Percentiles rank a stretch among this genome's conserved stretches.
Conservation (phyloP, 2,113 vertebrate genomes). For the Corythaixoides concolor region DNA sequence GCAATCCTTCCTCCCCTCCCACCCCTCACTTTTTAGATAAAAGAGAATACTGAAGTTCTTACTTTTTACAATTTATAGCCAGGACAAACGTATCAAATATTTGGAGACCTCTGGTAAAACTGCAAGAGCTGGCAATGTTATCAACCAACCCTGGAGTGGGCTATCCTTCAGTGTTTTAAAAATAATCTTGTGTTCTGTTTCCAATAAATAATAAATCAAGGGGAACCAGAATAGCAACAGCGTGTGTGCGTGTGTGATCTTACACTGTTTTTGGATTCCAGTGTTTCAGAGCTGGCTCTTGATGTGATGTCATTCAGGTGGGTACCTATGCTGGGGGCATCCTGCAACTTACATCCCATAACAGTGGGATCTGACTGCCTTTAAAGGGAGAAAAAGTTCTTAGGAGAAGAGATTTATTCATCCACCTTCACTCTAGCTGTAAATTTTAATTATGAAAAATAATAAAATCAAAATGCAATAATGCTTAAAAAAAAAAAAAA, state of each 20-base stretch:
- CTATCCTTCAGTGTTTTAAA: neutral
- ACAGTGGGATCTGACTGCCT: neutral
- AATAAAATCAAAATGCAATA: neutral
- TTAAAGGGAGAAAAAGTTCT: neutral
- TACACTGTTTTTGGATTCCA: neutral
- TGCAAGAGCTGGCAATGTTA: neutral
- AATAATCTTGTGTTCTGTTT: neutral
- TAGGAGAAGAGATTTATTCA: neutral
- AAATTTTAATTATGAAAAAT: neutral
- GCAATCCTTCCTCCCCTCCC: neutral
- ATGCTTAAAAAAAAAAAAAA: neutral
- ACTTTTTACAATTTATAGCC: neutral
- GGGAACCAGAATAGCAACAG: neutral
- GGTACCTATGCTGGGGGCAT: neutral
- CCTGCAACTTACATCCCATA: neutral
- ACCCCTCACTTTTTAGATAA: neutral
- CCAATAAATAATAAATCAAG: conserved; percentile 51
- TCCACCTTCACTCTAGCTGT: neutral
- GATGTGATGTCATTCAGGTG: neutral
- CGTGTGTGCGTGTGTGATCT: neutral
- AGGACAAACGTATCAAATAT: neutral
- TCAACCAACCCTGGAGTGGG: neutral
- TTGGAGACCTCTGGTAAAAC: neutral
- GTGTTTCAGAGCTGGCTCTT: neutral
- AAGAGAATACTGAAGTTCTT: neutral